Percentiles rank a stretch among this genome's conserved stretches.
These are phyloP conservation scores for Anoplopoma fimbria DNA, from an alignment of 2,113 vertebrate species.

Conservation along the genomic window DNA sequence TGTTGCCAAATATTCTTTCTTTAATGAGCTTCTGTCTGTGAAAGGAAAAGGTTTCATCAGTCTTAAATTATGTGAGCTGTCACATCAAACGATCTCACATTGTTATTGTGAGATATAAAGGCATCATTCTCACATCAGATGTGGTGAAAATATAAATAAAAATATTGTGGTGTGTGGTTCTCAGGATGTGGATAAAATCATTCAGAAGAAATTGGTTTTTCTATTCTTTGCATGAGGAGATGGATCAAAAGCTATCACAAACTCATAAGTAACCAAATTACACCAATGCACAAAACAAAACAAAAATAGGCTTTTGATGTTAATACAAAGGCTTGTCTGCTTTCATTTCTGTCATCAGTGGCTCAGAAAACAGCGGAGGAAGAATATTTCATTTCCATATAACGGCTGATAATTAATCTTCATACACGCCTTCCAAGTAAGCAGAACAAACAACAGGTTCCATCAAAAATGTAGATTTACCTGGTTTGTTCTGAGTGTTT, in stretches of 20 bases:
- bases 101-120: slow-evolving; percentile 15
- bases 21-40: slow-evolving; percentile 15
- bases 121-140: not conserved
- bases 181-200: slow-evolving; percentile 25
- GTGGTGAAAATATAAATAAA: not conserved
- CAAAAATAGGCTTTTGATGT: slow-evolving; percentile 31
- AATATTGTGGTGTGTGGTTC: not conserved
- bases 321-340: slow-evolving; percentile 34
- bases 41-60: slow-evolving; percentile 1
- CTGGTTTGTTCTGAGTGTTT: slow-evolving; percentile 47
- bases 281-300: slow-evolving; percentile 19
- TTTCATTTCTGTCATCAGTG: slow-evolving; percentile 28
- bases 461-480: slow-evolving; percentile 37
- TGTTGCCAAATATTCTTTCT: not conserved
- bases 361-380: slow-evolving; percentile 11
- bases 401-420: slow-evolving; percentile 41
- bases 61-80: slow-evolving; percentile 19
- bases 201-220: slow-evolving; percentile 17
- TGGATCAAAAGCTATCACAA: slow-evolving; percentile 22
- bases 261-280: slow-evolving; percentile 40
- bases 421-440: slow-evolving; percentile 15
- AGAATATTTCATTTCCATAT: slow-evolving; percentile 44
- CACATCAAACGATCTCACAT: slow-evolving; percentile 36
- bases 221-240: slow-evolving; percentile 8
- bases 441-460: slow-evolving; percentile 44